phyloP scores from a whole-genome alignment of 2,888 invertebrate species.

The Cacoxenus indagator region DNA sequence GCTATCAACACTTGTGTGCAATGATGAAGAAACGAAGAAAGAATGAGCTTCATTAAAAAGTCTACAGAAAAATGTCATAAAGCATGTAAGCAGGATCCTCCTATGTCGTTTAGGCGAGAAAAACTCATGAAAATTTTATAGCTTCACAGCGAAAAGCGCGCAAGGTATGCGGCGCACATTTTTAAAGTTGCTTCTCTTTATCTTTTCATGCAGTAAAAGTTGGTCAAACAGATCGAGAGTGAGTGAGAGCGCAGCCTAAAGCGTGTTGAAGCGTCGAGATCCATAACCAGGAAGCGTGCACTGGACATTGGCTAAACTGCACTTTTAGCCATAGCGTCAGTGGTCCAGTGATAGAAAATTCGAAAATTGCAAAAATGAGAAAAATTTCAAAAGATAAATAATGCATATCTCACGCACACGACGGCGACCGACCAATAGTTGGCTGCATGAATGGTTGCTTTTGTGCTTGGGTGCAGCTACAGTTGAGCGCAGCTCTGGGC shows the following conservation, averaged over 20 bases:
- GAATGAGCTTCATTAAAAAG: no score
- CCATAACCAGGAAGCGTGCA: constrained; percentile 48
- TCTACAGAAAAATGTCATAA: constrained; percentile 59
- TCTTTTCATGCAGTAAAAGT: background rate
- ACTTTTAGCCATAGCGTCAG: constrained; percentile 15
- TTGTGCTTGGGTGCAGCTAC: background rate
- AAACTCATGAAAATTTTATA: constrained; percentile 24
- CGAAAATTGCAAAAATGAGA: constrained; percentile 39
- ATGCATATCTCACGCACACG: constrained; percentile 69
- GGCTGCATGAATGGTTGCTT: background rate
- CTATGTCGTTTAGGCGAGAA: constrained; percentile 18
- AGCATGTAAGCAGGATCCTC: constrained; percentile 38
- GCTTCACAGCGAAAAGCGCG: constrained; percentile 8
- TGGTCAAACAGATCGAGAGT: background rate
- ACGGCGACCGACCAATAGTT: constrained; percentile 27
- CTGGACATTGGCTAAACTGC: background rate
- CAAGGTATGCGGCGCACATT: background rate
- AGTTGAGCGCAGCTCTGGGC: background rate
- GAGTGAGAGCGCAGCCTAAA: constrained; percentile 2
- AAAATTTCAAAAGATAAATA: constrained; percentile 65
- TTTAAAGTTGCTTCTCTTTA: background rate
- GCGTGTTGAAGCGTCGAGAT: constrained; percentile 4
- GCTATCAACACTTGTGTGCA: no score
- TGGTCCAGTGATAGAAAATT: constrained; percentile 24
- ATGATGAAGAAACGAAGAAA: no score